Conservation (phyloP, 2,888 invertebrate species). For the Euspilapteryx auroguttella region DNA sequence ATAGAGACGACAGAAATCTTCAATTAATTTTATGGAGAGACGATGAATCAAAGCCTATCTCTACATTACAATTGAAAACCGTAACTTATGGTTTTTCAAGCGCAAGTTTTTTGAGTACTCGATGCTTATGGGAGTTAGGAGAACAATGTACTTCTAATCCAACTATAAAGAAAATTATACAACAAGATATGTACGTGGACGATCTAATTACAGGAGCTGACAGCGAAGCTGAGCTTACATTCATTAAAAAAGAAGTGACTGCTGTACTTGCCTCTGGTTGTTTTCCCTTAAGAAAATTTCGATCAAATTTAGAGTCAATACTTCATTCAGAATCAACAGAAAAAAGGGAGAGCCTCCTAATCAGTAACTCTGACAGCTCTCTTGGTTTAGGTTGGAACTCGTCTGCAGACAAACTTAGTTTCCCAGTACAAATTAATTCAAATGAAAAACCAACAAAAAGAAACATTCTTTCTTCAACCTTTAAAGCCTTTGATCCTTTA, state of each 20-base stretch:
- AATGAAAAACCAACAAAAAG: constrained; percentile 1
- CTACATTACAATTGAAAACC: constrained; percentile 14
- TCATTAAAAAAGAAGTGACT: neutral
- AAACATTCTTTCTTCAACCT: constrained; percentile 1
- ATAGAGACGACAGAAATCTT: constrained; percentile 6
- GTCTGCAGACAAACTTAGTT: neutral
- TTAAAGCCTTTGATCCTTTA: constrained; percentile 1
- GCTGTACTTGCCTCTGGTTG: neutral
- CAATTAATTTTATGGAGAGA: too few species aligned
- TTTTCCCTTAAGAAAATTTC: constrained; percentile 1
- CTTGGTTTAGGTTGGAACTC: neutral
- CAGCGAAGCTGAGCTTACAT: neutral
- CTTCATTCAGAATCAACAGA: neutral
- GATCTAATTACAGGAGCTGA: constrained; percentile 2
- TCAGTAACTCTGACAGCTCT: neutral
- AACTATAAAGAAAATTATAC: neutral
- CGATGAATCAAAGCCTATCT: too few species aligned
- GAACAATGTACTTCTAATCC: neutral
- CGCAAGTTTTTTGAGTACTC: constrained; percentile 1
- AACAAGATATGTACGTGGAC: constrained; percentile 1
- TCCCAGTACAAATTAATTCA: neutral
- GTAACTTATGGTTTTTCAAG: too few species aligned
- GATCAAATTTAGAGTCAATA: neutral
- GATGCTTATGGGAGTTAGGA: constrained; percentile 2
- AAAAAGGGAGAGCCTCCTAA: neutral